Evolutionary conservation across 2,797 vertebrate species (phyloP), one percentile per base, ranked within the genome.

Genomic region (Microctenopoma lineatum): DNA sequence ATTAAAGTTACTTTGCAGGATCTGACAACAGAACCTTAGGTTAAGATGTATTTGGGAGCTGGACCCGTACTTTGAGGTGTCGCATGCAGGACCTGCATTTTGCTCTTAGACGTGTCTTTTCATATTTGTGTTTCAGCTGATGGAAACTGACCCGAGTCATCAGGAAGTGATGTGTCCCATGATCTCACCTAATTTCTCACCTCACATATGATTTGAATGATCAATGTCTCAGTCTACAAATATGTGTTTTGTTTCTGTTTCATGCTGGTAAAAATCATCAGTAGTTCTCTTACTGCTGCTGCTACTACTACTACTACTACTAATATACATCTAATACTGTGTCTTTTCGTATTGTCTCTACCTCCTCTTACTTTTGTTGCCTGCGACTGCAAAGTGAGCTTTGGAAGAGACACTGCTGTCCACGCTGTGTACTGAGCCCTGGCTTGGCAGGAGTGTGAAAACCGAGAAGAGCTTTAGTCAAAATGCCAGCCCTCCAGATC

Each of bases 401-500:
- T 21, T 75, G 68, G 67, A 83, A 73, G 75, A 88, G 85, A 84
- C 70, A 71, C 73, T 84, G 74, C 66, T 77, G 81, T 83, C 80
- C 75, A 77, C 77, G 73, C 53, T 71, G 70, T 88, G 78, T 82
- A 75, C 84, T 81, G 81, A 89, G 87, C 89, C 83, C 79, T 70
- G 50, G 80, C 80, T 86, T 89, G 89, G 89, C 87, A 86, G 73
- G 76, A 86, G 78, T 88, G 83, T 92, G 92, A 93, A 94, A 94
- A 90, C 73, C 34, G 90, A 93, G 92, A 93, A 86, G 83, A 85
- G 92, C 92, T 93, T 94, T 92, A 90, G 83, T 88, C 87, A 92
- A 92, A 92, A 93, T 94, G 93, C 92, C 93, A 93, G 85, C 88
- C 36, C 87, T 89, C 89, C 85, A 89, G 85, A 90, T 92, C 90